These are phyloP conservation scores for Drosophila teissieri DNA, from an alignment of 1,140 invertebrate species.

Conservation along the genomic window DNA sequence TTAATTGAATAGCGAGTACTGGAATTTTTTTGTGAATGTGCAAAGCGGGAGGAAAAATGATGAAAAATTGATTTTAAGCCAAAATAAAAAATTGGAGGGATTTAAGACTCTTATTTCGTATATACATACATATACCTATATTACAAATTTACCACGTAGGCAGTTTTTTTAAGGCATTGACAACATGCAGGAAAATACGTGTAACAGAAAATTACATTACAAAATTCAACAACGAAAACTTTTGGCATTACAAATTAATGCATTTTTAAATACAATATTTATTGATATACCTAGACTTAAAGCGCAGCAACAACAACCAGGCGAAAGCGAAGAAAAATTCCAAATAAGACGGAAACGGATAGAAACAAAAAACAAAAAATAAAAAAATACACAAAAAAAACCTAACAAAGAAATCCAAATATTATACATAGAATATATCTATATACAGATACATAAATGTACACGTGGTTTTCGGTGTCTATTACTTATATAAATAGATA, in stretches of 20 bases:
- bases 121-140: slow-evolving; percentile 62
- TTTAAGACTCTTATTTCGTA: slow-evolving; percentile 81
- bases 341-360: background rate
- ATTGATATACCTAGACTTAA: slow-evolving; percentile 65
- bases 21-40: slow-evolving; percentile 39
- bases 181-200: slow-evolving; percentile 79
- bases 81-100: slow-evolving; percentile 72
- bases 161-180: slow-evolving; percentile 62
- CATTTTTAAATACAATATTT: slow-evolving; percentile 82
- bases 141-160: slow-evolving; percentile 58
- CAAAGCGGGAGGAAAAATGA: slow-evolving; percentile 4
- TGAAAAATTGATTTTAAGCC: slow-evolving; percentile 50
- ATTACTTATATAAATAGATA: slow-evolving; percentile 71
- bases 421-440: slow-evolving; percentile 67
- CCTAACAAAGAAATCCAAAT: slow-evolving; percentile 33
- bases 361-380: background rate
- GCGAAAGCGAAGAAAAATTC: slow-evolving; percentile 3
- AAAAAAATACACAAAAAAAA: background rate
- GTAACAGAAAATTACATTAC: slow-evolving; percentile 77
- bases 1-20: slow-evolving; percentile 16
- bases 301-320: slow-evolving; percentile 18
- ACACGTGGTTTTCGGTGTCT: slow-evolving; percentile 80
- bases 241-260: slow-evolving; percentile 79
- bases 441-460: slow-evolving; percentile 73
- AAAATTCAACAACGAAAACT: slow-evolving; percentile 83